Conservation (phyloP, 2,797 vertebrate species). For the Chloroceryle amazona region DNA sequence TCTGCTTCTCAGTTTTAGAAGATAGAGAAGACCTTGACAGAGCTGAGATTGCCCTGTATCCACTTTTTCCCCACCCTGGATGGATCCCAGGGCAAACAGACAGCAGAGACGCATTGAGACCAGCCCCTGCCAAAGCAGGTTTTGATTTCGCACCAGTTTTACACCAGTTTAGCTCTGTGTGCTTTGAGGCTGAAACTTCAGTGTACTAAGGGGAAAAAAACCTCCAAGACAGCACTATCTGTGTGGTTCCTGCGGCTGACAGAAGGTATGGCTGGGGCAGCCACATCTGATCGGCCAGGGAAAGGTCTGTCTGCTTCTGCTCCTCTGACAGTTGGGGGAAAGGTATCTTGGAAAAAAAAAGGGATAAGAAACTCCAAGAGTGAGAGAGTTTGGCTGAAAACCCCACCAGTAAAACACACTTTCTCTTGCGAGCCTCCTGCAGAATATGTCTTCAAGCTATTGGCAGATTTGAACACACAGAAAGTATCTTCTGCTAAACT, state of each 20-base stretch:
- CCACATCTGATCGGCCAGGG: not conserved
- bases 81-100: not conserved
- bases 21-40: not conserved
- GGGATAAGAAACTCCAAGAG: slow-evolving; percentile 12
- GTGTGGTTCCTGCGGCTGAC: not conserved
- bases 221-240: rapidly evolving
- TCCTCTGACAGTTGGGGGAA: not conserved
- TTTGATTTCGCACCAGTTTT: not conserved
- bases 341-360: slow-evolving; percentile 38
- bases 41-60: not conserved
- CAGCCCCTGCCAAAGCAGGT: not conserved
- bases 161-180: not conserved
- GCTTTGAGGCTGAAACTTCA: not conserved
- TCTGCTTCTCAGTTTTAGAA: not conserved
- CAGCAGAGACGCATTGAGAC: not conserved
- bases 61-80: not conserved
- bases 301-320: slow-evolving; percentile 5
- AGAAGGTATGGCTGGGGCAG: not conserved
- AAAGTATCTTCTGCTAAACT: not conserved
- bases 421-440: slow-evolving; percentile 1
- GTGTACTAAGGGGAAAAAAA: rapidly evolving
- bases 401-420: not conserved
- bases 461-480: not conserved
- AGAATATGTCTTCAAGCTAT: slow-evolving; percentile 20
- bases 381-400: not conserved